A percentile compares a stretch with the other conserved stretches of the same genome.
Evolutionary conservation across 2,888 invertebrate genomes (phyloP).

Genomic region (Chrysomela aeneicollis): DNA sequence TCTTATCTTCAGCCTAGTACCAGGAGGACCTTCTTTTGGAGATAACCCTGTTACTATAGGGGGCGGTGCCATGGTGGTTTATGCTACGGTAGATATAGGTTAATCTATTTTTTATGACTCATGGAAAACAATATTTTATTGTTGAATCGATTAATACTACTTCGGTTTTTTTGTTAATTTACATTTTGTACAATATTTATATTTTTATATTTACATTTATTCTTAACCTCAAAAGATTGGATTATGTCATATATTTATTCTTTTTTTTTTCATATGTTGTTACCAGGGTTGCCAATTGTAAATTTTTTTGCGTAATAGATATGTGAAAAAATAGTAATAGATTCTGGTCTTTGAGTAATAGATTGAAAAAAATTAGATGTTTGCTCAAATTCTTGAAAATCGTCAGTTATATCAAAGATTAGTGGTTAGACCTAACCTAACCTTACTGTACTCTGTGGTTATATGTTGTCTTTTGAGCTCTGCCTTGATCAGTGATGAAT

Average conservation of each 20-base stretch:
- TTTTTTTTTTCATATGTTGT: too few species aligned
- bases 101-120: neutral
- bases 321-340: too few species aligned
- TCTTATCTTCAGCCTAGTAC: conserved; percentile 92
- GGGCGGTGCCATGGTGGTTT: conserved; percentile 71
- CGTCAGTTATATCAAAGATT: too few species aligned
- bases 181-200: conserved; percentile 3
- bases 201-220: neutral
- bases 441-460: too few species aligned
- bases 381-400: too few species aligned
- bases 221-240: neutral
- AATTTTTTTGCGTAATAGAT: too few species aligned
- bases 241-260: neutral
- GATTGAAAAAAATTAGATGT: too few species aligned
- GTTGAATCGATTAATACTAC: neutral
- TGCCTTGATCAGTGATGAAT: too few species aligned
- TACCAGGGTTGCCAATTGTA: too few species aligned
- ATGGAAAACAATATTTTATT: neutral
- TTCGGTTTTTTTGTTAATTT: neutral
- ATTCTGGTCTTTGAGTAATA: too few species aligned
- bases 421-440: too few species aligned
- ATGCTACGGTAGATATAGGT: neutral
- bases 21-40: conserved; percentile 98
- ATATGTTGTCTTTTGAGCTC: too few species aligned
- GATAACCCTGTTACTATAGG: conserved; percentile 96